These are phyloP conservation scores for Orchesella flavescens DNA, from an alignment of 2,888 invertebrate genomes.

Conservation along the genomic window DNA sequence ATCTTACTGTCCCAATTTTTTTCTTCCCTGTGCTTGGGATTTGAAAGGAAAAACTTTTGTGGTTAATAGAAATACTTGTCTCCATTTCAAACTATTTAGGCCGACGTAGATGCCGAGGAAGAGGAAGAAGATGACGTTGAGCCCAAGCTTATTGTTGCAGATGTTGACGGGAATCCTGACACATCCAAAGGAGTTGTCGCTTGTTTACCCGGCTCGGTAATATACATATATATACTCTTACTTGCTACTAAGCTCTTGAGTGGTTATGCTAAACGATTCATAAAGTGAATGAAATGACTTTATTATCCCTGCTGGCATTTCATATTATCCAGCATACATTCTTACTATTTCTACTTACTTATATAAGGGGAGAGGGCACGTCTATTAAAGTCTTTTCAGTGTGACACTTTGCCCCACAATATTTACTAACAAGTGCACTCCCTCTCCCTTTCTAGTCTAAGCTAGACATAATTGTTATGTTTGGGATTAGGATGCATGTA, in stretches of 20 bases:
- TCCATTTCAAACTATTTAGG: conserved; percentile 9
- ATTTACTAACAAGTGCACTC: not conserved
- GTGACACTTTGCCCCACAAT: not conserved
- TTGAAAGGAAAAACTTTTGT: too few relatives aligned
- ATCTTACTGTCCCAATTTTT: not conserved
- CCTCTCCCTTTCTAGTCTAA: not conserved
- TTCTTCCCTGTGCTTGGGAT: not conserved
- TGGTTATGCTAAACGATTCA: not conserved
- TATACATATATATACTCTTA: not conserved
- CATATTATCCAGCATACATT: not conserved
- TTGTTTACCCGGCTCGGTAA: conserved; percentile 46
- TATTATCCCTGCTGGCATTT: not conserved
- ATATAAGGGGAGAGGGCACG: not conserved
- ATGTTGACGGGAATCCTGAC: conserved; percentile 30
- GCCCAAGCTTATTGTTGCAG: conserved; percentile 42
- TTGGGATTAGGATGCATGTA: not conserved
- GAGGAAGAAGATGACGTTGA: conserved; percentile 47
- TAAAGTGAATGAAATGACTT: not conserved
- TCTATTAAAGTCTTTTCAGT: not conserved
- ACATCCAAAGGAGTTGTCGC: conserved; percentile 30
- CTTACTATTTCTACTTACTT: not conserved
- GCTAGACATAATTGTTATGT: not conserved
- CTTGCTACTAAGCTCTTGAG: not conserved
- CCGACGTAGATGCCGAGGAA: conserved; percentile 31
- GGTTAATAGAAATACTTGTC: too few relatives aligned